These are phyloP conservation scores for Montipora cactus DNA, from an alignment of 64 coral and sea anemone genomes.

Conservation along the genomic window DNA sequence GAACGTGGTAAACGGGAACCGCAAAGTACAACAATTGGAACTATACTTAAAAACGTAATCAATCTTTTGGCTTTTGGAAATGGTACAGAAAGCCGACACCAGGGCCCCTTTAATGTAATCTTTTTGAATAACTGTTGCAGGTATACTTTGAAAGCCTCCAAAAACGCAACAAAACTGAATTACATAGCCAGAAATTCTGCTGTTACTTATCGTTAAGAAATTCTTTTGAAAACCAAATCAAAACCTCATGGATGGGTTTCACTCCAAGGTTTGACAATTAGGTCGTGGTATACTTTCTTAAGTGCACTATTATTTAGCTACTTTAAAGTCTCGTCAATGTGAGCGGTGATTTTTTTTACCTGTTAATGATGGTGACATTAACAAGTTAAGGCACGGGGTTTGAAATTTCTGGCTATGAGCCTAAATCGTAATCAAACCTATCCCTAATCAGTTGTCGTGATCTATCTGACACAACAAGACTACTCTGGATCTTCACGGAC, in stretches of 20 bases:
- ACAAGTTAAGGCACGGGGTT: background rate
- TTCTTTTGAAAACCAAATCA: no score
- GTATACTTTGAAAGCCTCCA: background rate
- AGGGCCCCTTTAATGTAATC: background rate
- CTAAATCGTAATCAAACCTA: constrained; percentile 35
- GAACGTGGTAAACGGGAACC: background rate
- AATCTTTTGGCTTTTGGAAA: background rate
- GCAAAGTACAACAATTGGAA: background rate
- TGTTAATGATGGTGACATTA: background rate
- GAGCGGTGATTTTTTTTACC: background rate
- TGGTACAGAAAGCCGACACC: background rate
- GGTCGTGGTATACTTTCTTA: background rate
- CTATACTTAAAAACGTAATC: background rate
- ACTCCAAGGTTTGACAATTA: background rate
- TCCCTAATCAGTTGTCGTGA: constrained; percentile 19
- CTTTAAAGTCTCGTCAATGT: background rate
- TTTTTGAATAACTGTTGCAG: background rate
- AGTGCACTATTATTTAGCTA: background rate
- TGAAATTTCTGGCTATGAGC: background rate
- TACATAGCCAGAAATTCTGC: no score
- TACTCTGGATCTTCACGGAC: constrained; percentile 1
- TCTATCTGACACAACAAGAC: constrained; percentile 17
- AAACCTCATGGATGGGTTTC: no score
- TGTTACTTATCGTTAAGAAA: no score
- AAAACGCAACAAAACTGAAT: no score